phyloP scores from a whole-genome alignment of 2,888 invertebrate genomes.

The Caenorhabditis afra region DNA sequence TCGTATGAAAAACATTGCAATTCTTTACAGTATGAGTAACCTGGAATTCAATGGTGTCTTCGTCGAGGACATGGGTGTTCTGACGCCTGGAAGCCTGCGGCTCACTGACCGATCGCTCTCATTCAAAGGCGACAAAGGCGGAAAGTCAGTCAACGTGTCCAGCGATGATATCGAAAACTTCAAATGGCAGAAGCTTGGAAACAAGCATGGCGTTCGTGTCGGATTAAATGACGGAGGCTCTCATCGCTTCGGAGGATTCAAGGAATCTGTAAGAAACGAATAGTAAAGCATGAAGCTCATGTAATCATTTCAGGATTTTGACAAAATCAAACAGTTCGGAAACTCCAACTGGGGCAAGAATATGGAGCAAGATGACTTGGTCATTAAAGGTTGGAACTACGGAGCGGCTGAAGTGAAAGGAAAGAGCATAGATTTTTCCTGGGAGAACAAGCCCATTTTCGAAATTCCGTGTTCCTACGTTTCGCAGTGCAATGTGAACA shows the following conservation, averaged over 20 bases:
- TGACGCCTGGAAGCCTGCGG: constrained; percentile 87
- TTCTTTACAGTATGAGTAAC: constrained; percentile 23
- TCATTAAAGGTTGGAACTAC: constrained; percentile 99
- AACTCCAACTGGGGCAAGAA: constrained; percentile 87
- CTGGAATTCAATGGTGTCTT: constrained; percentile 72
- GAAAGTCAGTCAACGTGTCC: constrained; percentile 87
- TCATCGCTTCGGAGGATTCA: constrained; percentile 94
- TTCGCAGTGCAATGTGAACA: constrained; percentile 94
- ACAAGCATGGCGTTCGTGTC: constrained; percentile 91
- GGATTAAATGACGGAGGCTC: constrained; percentile 92
- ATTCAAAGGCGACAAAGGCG: constrained; percentile 96
- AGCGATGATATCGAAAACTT: constrained; percentile 91
- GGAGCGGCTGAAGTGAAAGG: constrained; percentile 94
- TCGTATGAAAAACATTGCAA: too few relatives aligned
- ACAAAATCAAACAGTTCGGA: constrained; percentile 93
- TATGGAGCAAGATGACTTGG: constrained; percentile 92
- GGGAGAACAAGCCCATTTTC: constrained; percentile 85
- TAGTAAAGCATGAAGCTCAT: neutral
- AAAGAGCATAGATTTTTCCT: constrained; percentile 73
- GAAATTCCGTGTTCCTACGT: constrained; percentile 97
- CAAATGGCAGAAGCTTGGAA: constrained; percentile 93
- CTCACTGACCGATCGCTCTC: constrained; percentile 91
- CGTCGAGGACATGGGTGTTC: constrained; percentile 75
- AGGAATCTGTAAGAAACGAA: constrained; percentile 82
- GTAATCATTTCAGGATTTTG: constrained; percentile 94